A percentile compares a stretch with the other conserved stretches of the same genome.
phyloP scores from a whole-genome alignment of 2,113 vertebrate species.

The Gila orcuttii region DNA sequence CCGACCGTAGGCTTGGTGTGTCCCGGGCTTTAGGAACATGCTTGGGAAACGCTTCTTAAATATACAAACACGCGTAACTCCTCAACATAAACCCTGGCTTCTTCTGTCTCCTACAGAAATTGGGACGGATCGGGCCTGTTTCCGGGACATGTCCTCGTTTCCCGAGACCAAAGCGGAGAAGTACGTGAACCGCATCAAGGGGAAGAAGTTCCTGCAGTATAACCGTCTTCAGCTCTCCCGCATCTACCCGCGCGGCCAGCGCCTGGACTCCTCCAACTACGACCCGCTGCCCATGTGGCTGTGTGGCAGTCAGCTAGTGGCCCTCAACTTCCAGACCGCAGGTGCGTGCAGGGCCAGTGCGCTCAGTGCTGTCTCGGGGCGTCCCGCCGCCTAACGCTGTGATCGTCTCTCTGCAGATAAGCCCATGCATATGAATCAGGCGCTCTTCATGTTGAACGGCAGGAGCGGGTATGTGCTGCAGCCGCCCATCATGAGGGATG shows the following conservation, averaged over 20 bases:
- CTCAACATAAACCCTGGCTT: not conserved
- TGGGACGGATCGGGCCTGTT: constrained; percentile 93
- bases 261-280: constrained; percentile 97
- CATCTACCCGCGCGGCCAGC: constrained; percentile 97
- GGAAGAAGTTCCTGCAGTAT: constrained; percentile 98
- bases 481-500: constrained; percentile 90
- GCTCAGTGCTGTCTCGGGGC: not conserved
- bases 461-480: constrained; percentile 93
- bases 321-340: constrained; percentile 98
- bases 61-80: too few relatives aligned
- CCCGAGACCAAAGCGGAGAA: constrained; percentile 98
- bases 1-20: too few relatives aligned
- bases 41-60: too few relatives aligned
- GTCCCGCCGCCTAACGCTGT: not conserved
- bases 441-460: constrained; percentile 92
- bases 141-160: constrained; percentile 98
- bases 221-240: constrained; percentile 96
- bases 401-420: constrained; percentile 80
- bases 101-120: constrained; percentile 79
- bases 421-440: constrained; percentile 99
- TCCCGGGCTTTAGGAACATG: too few relatives aligned
- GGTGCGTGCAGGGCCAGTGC: constrained; percentile 71
- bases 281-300: constrained; percentile 99
- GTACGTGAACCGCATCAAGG: constrained; percentile 94
- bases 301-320: constrained; percentile 96